phyloP scores from a whole-genome alignment of 2,888 invertebrate genomes.

The Drosophila rellima region DNA sequence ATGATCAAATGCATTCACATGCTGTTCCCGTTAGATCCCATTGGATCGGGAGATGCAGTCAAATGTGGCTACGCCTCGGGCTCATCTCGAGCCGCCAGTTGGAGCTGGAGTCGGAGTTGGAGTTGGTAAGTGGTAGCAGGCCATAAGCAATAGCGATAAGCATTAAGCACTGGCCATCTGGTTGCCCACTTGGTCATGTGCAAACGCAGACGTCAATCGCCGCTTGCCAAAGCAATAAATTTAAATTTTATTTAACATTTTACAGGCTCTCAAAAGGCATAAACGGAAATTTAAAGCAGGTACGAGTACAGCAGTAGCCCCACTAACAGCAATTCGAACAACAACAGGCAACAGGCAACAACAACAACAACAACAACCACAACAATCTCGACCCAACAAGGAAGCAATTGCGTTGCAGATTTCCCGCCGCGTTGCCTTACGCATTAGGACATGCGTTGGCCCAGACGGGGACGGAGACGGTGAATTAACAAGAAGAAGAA shows the following conservation, averaged over 20 bases:
- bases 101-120: neutral
- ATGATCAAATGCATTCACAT: slow-evolving; percentile 20
- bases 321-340: slow-evolving; percentile 48
- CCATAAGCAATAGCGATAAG: slow-evolving; percentile 61
- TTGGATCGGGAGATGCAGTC: slow-evolving; percentile 13
- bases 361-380: slow-evolving; percentile 9
- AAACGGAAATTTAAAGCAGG: slow-evolving; percentile 80
- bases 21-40: slow-evolving; percentile 28
- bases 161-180: slow-evolving; percentile 56
- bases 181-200: slow-evolving; percentile 61
- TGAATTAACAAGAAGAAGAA: neutral
- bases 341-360: slow-evolving; percentile 16
- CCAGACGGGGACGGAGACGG: slow-evolving; percentile 44
- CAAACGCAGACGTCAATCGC: slow-evolving; percentile 76
- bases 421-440: slow-evolving; percentile 57
- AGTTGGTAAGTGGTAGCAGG: slow-evolving; percentile 51
- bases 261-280: slow-evolving; percentile 81
- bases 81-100: slow-evolving; percentile 6
- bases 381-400: slow-evolving; percentile 63
- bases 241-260: slow-evolving; percentile 80
- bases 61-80: slow-evolving; percentile 29
- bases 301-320: slow-evolving; percentile 47
- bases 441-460: slow-evolving; percentile 78
- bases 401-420: slow-evolving; percentile 67
- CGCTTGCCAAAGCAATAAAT: slow-evolving; percentile 74